A percentile compares a stretch with the other conserved stretches of the same genome.
Evolutionary conservation across 2,888 invertebrate genomes (phyloP).

Genomic region (Allacma fusca): DNA sequence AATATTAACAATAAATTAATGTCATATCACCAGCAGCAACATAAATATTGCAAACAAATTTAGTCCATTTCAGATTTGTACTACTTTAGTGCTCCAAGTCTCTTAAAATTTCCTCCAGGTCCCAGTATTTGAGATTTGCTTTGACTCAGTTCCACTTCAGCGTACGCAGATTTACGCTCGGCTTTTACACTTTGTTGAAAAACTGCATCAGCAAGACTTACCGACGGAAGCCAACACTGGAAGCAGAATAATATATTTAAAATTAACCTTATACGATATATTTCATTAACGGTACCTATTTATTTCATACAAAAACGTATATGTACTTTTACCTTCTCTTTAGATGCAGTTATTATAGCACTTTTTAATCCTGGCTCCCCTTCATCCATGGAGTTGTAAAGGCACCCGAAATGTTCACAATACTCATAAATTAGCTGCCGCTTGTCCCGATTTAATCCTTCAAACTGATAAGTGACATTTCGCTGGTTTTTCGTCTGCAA

Average conservation of each 20-base stretch:
- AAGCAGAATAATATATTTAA: conserved; percentile 61
- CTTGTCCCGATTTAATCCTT: conserved; percentile 92
- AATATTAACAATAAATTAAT: too few species aligned
- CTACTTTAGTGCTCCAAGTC: conserved; percentile 23
- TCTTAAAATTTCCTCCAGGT: conserved; percentile 45
- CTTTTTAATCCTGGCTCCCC: conserved; percentile 64
- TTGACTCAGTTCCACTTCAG: conserved; percentile 56
- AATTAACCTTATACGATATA: too few species aligned
- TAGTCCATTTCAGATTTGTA: background rate
- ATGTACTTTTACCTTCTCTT: conserved; percentile 72
- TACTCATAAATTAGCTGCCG: conserved; percentile 92
- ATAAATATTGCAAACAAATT: too few species aligned
- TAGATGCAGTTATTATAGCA: conserved; percentile 83
- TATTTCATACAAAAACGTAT: conserved; percentile 11
- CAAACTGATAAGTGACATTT: conserved; percentile 76
- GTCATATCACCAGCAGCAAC: too few species aligned
- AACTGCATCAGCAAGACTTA: conserved; percentile 82
- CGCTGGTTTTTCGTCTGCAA: conserved; percentile 36
- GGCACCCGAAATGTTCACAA: conserved; percentile 93
- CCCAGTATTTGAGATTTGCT: conserved; percentile 54
- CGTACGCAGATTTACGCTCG: conserved; percentile 54
- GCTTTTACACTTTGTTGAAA: conserved; percentile 72
- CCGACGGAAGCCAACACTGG: conserved; percentile 88
- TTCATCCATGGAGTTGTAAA: conserved; percentile 91
- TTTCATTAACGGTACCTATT: background rate